phyloP scores from a whole-genome alignment of 2,888 invertebrate species.

The Parasteatoda lunata region DNA sequence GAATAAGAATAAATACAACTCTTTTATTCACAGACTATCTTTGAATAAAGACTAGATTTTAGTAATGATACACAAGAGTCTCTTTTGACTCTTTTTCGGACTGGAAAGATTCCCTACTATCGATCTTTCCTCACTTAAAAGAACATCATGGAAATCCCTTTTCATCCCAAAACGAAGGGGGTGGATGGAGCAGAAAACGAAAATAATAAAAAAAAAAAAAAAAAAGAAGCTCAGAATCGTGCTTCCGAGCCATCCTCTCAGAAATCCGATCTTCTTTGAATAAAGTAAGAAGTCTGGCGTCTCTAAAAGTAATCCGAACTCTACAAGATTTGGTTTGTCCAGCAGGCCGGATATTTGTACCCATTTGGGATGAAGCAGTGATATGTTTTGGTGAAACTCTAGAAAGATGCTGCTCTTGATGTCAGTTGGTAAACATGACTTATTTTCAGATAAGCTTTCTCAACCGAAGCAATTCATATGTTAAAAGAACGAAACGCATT shows the following conservation, averaged over 20 bases:
- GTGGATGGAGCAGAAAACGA: too few species aligned
- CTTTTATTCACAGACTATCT: too few species aligned
- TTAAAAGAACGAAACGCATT: too few species aligned
- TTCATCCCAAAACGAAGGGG: too few species aligned
- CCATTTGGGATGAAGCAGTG: background rate
- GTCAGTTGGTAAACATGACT: too few species aligned
- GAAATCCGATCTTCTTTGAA: conserved; percentile 15
- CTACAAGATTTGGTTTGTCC: background rate
- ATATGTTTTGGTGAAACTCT: background rate
- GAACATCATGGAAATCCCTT: background rate
- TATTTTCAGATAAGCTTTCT: too few species aligned
- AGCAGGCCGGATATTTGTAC: conserved; percentile 1
- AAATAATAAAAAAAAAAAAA: background rate
- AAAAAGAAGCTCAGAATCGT: background rate
- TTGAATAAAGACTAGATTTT: too few species aligned
- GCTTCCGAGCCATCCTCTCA: background rate
- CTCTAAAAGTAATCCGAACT: conserved; percentile 3
- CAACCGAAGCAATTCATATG: too few species aligned
- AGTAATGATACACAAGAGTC: too few species aligned
- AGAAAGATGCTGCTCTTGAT: background rate
- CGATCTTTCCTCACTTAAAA: conserved; percentile 8
- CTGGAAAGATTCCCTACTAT: conserved; percentile 31
- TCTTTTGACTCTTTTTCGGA: too few species aligned
- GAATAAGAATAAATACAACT: too few species aligned
- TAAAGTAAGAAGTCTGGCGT: conserved; percentile 5